Base-by-base conservation (phyloP, 92 coral and sea anemone species). In the Bergia sp. region DNA sequence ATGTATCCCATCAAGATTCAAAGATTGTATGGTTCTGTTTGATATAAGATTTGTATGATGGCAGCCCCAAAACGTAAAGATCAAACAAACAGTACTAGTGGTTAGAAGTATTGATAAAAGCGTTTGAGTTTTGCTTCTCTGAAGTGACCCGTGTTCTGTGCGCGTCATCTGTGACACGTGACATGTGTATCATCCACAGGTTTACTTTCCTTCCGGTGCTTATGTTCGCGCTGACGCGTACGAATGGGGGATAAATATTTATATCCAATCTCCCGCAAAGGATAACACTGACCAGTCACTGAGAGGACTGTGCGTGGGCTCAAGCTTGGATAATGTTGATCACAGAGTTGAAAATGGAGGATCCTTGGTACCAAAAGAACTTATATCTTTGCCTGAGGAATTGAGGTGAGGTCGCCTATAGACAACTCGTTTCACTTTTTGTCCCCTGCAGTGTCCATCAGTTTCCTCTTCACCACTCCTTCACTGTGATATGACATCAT, bases 181-280 rank as follows among this genome's bases (percentile, higher is more conserved):
- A 53, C 13, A 53, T 53, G 58, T 53, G 58, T 53, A 53, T 18
- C 50, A 21, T 40, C 45, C 82, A 39, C 67, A 96, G 99, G 94
- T 95, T 86, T 92, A 92, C 49, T 91, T 96, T 58, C 94, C 99
- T 61, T 95, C 98, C 6, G 98, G 98, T 38, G 87, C 96, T 1
- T 86, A 88, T 40, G 89, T 93, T 43, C 95, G 94, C 37, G 90
- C 89, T 66, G 98, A 96, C 64, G 96, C 86, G 64, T 94, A 92
- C 76, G 92, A 96, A 38, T 96, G 99, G 99, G 99, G 99, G 5
- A 86, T 96, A 38, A 96, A 94, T 75, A 80, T 92, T 23, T 94
- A 92, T 77, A 88, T 96, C 75, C 94, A 96, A 64, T 89, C 96
- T 29, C 89, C 96, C 11, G 94, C 94, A n/a, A 91, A 87, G 58